Evolutionary conservation across 2,888 invertebrate species (phyloP).

Genomic region (Isoperla grammatica): DNA sequence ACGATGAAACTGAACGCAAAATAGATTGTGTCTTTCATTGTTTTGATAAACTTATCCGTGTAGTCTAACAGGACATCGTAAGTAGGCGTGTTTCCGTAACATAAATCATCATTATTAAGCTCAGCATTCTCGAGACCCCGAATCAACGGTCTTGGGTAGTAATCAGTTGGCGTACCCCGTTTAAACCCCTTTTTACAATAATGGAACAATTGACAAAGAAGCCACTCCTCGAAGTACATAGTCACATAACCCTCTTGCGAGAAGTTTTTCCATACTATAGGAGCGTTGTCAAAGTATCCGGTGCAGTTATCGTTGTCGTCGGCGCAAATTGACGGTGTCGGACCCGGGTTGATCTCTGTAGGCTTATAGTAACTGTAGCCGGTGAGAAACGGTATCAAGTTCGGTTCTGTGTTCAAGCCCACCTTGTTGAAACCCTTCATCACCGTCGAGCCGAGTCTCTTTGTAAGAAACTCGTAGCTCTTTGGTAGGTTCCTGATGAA

Average conservation of each 20-base stretch:
- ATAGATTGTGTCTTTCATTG: constrained; percentile 35
- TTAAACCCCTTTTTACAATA: constrained; percentile 18
- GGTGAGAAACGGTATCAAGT: too few relatives aligned
- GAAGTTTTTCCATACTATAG: too few relatives aligned
- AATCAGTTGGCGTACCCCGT: constrained; percentile 15
- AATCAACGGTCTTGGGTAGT: constrained; percentile 21
- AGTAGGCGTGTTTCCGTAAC: constrained; percentile 34
- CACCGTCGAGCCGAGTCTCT: background rate
- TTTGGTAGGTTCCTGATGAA: constrained; percentile 8
- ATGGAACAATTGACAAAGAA: background rate
- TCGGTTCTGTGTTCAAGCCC: too few relatives aligned
- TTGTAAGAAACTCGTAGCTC: background rate
- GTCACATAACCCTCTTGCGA: too few relatives aligned
- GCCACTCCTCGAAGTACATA: too few relatives aligned
- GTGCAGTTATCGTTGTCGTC: too few relatives aligned
- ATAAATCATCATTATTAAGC: constrained; percentile 29
- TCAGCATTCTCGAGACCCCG: constrained; percentile 34
- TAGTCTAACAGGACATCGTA: constrained; percentile 38
- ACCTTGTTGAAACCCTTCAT: background rate
- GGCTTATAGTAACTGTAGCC: too few relatives aligned
- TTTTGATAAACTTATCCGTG: constrained; percentile 37
- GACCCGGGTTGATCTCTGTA: too few relatives aligned
- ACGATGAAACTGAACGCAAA: constrained; percentile 35
- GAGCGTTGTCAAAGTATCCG: too few relatives aligned
- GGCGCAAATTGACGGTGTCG: too few relatives aligned